Percentiles rank a stretch among this genome's conserved stretches.
Conservation (phyloP, 2,888 invertebrate genomes). For the Cephus pulcher region DNA sequence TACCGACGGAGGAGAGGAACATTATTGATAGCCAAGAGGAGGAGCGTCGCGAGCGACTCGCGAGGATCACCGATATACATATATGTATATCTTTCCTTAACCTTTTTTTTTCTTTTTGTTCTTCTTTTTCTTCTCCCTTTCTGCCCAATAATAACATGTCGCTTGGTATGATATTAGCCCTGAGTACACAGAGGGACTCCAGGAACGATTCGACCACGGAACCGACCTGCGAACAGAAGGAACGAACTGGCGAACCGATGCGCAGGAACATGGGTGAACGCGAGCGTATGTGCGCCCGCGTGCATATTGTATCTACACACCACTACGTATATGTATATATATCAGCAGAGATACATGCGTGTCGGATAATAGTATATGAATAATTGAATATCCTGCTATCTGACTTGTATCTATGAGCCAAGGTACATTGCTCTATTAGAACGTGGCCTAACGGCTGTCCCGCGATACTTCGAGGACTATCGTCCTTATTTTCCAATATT, state of each 20-base stretch:
- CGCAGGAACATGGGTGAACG: too few relatives aligned
- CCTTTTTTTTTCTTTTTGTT: not conserved
- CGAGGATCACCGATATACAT: not conserved
- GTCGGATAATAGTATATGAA: constrained; percentile 46
- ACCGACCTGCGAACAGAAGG: too few relatives aligned
- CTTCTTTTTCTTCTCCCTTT: not conserved
- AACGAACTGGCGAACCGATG: too few relatives aligned
- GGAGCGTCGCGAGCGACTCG: not conserved
- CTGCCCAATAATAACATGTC: constrained; percentile 7
- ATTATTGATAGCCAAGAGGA: constrained; percentile 32
- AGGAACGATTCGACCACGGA: too few relatives aligned
- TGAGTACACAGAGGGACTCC: not conserved
- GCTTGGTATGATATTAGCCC: constrained; percentile 3
- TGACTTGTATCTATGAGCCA: constrained; percentile 36
- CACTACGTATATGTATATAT: not conserved
- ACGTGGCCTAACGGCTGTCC: constrained; percentile 35
- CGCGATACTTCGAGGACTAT: too few relatives aligned
- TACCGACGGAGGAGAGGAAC: constrained; percentile 30
- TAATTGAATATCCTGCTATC: constrained; percentile 42
- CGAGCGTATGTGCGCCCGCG: too few relatives aligned
- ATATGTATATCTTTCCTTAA: constrained; percentile 1
- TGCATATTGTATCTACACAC: not conserved
- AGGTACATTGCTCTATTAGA: constrained; percentile 32
- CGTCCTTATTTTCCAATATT: too few relatives aligned
- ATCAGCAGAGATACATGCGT: constrained; percentile 28